phyloP scores from a whole-genome alignment of 2,888 invertebrate genomes.

The Cepaea hortensis region DNA sequence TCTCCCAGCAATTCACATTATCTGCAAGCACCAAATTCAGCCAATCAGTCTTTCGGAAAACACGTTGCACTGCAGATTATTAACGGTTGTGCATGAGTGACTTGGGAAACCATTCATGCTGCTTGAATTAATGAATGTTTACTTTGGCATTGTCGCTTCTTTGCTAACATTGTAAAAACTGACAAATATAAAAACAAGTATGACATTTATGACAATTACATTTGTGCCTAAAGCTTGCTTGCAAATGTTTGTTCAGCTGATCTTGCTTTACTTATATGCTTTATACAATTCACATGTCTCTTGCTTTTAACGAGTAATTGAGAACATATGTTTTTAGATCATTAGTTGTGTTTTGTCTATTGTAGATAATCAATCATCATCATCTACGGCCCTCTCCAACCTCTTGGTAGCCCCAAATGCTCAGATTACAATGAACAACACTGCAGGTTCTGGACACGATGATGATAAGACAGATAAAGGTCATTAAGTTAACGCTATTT shows the following conservation, averaged over 20 bases:
- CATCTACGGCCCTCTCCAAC: conserved; percentile 62
- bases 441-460: conserved; percentile 50
- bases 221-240: too few species aligned
- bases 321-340: not conserved
- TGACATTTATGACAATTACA: not conserved
- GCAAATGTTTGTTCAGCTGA: not conserved
- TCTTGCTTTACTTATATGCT: not conserved
- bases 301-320: not conserved
- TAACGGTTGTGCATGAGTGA: not conserved
- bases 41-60: not conserved
- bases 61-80: not conserved
- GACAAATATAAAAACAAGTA: not conserved
- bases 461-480: conserved; percentile 42
- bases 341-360: conserved; percentile 22
- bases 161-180: not conserved
- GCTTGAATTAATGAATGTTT: not conserved
- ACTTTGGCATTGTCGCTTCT: not conserved
- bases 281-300: not conserved
- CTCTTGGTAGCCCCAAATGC: conserved; percentile 66
- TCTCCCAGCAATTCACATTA: not conserved
- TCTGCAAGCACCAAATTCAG: not conserved
- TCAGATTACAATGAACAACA: conserved; percentile 58
- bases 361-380: conserved; percentile 57
- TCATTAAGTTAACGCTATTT: not conserved
- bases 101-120: not conserved